phyloP scores from a whole-genome alignment of 2,888 invertebrate genomes.

The Drosophila macrospina region DNA sequence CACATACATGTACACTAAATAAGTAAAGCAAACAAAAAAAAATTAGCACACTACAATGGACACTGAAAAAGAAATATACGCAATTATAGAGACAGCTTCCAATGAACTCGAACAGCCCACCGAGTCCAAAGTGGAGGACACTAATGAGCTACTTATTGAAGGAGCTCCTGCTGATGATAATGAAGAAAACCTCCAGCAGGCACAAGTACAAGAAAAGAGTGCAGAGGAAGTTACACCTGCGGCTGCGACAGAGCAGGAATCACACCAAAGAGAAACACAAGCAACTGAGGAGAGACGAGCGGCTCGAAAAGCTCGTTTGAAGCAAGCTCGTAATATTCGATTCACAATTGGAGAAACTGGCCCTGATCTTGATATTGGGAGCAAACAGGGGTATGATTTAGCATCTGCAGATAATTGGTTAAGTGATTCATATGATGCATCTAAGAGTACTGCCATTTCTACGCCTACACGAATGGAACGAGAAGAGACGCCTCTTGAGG shows the following conservation, averaged over 20 bases:
- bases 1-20: neutral
- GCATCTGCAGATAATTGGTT: neutral
- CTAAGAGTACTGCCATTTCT: neutral
- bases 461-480: neutral
- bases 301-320: constrained; percentile 15
- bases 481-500: neutral
- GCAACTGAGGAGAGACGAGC: constrained; percentile 1
- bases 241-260: neutral
- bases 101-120: neutral
- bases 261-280: neutral
- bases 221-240: neutral
- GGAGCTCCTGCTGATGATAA: neutral
- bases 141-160: neutral
- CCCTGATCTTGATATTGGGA: neutral
- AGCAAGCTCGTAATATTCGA: neutral
- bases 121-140: neutral
- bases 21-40: neutral
- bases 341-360: constrained; percentile 3
- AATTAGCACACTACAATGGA: constrained; percentile 6
- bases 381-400: neutral
- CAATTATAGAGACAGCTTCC: too few relatives aligned
- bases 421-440: neutral
- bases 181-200: neutral
- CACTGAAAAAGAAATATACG: neutral
- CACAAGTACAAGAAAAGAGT: neutral